Base-by-base conservation (phyloP, 2,113 vertebrate genomes). In the Varanus salvator region DNA sequence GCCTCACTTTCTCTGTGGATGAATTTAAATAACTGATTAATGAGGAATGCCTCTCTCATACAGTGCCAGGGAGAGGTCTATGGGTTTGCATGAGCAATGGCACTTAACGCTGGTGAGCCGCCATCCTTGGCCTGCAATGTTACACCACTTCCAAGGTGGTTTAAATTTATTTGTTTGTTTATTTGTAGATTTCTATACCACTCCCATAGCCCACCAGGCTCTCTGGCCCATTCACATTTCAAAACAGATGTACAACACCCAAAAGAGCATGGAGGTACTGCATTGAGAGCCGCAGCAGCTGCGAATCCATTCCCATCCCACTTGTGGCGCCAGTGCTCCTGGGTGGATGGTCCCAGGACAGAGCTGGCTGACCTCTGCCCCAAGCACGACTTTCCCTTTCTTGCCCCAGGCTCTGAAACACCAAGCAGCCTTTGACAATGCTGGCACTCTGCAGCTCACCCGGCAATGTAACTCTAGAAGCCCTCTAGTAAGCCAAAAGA, bases 21-120 rank as follows among this genome's bases (percentile, higher is more conserved):
- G 90, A 89, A 64, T 94, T 96, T 91, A 94, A 95, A 93, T 95
- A 94, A 95, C 93, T 91, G 95, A 94, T 95, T 93, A 95, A 91
- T 0, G 0, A 85, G 93, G 86, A 64, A 78, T 48, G 7, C 80
- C 80, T 92, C 0, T 48, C 0, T 48, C 85, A 90, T 57, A 77
- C 86, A 93, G 69, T 0, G 0, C 27, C 82, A 75, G 6, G 80
- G 87, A 86, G 66, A 84, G 80, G 72, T 86, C 87, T 71, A 76
- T 21, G 72, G 94, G 92, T 87, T 94, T 71, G 90, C 87, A 80
- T 92, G 89, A 95, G 89, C 82, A 77, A 89, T 86, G 87, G 60
- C 88, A 91, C 3, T 31, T 87, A 86, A 91, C 87, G 85, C 76
- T 91, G 93, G 38, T 91, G 38, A 0, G 89, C 82, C 66, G 66